Conservation (phyloP, 2,797 vertebrate species). For the Hippocampus kuda region DNA sequence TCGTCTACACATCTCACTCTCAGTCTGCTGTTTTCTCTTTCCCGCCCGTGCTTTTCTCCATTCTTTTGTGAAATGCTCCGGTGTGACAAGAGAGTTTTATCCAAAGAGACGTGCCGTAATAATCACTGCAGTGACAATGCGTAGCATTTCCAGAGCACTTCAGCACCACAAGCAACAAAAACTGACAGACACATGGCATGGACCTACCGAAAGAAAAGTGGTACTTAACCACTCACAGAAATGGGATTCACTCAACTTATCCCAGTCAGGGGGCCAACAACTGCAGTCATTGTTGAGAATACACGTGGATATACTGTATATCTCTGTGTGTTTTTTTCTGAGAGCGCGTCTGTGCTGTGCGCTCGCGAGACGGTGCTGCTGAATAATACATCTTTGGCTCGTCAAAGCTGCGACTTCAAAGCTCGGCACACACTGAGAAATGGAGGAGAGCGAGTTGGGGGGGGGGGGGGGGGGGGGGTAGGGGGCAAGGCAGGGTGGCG, state of each 20-base stretch:
- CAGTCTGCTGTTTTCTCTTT: slow-evolving; percentile 1
- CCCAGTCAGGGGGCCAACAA: slow-evolving; percentile 33
- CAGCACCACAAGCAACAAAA: slow-evolving; percentile 33
- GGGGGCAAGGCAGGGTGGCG: slow-evolving; percentile 2
- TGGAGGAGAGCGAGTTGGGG: slow-evolving; percentile 25
- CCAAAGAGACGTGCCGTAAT: slow-evolving; percentile 57
- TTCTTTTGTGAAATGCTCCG: slow-evolving; percentile 41
- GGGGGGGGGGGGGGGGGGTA: slow-evolving; percentile 2
- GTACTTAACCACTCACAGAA: slow-evolving; percentile 31
- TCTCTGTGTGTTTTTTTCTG: slow-evolving; percentile 1
- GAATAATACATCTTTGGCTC: slow-evolving; percentile 74
- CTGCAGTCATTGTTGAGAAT: slow-evolving; percentile 22
- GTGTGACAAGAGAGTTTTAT: slow-evolving; percentile 63
- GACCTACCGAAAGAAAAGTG: neutral
- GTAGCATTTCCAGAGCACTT: slow-evolving; percentile 41
- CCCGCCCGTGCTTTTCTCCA: slow-evolving; percentile 21
- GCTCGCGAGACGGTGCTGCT: slow-evolving; percentile 38
- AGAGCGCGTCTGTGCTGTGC: slow-evolving; percentile 19
- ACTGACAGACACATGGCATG: slow-evolving; percentile 30
- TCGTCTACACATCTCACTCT: slow-evolving; percentile 13
- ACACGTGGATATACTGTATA: slow-evolving; percentile 13
- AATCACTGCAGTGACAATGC: slow-evolving; percentile 60
- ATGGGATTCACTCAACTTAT: slow-evolving; percentile 42
- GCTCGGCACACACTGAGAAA: slow-evolving; percentile 52
- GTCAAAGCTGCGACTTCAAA: slow-evolving; percentile 58